Conservation (phyloP, 1,140 invertebrate genomes). For the Monochamus saltuarius region DNA sequence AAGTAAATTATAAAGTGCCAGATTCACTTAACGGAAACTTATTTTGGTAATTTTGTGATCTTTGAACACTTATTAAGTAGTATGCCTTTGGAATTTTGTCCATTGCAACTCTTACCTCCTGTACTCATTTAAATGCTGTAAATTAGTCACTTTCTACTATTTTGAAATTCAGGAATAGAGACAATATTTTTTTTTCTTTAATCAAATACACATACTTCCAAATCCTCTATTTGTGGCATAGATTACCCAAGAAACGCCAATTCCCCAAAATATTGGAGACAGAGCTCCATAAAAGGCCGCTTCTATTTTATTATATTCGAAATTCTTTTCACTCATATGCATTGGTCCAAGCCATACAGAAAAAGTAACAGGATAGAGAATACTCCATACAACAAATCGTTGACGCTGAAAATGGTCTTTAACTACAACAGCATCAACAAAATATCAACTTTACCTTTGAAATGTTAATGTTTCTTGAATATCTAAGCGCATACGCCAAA, state of each 20-base stretch:
- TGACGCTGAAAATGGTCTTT: constrained; percentile 19
- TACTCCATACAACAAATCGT: constrained; percentile 17
- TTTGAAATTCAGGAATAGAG: too few species aligned
- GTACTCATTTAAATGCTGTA: too few species aligned
- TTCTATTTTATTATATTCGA: constrained; percentile 31
- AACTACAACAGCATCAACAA: constrained; percentile 2
- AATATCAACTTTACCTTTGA: constrained; percentile 5
- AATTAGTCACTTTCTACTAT: too few species aligned
- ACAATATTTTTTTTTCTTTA: too few species aligned
- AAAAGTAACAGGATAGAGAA: constrained; percentile 23
- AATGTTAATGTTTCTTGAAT: neutral
- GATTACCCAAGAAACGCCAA: constrained; percentile 27
- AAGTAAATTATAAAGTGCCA: too few species aligned
- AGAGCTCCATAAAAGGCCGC: constrained; percentile 31
- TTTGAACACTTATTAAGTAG: too few species aligned
- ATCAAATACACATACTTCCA: constrained; percentile 24
- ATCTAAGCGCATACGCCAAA: constrained; percentile 57
- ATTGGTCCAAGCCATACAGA: constrained; percentile 29
- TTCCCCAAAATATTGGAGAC: constrained; percentile 35
- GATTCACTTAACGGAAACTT: too few species aligned
- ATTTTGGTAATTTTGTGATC: too few species aligned
- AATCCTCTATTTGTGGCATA: constrained; percentile 27
- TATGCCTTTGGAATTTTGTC: too few species aligned
- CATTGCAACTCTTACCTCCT: too few species aligned
- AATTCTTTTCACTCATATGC: constrained; percentile 27